Evolutionary conservation across 2,113 vertebrate genomes (phyloP).

Genomic region (Brachionichthys hirsutus): DNA sequence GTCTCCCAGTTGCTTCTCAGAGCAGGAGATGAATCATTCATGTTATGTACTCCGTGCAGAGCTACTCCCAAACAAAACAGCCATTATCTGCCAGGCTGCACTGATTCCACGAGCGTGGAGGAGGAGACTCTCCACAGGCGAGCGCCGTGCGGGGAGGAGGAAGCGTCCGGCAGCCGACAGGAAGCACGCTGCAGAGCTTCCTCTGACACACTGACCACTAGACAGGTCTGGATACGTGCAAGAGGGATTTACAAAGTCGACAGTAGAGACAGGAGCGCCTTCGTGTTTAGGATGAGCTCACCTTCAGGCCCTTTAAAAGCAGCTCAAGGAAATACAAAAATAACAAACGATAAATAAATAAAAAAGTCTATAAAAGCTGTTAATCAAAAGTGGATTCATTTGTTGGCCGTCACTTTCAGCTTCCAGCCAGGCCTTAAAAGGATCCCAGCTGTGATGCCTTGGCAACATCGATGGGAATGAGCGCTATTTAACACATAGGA

Average conservation of each 20-base stretch:
- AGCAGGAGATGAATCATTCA: constrained; percentile 69
- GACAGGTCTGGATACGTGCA: not conserved
- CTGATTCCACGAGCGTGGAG: constrained; percentile 37
- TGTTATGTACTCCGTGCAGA: constrained; percentile 60
- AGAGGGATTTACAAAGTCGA: constrained; percentile 24
- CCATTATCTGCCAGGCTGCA: constrained; percentile 66
- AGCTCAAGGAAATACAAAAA: too few relatives aligned
- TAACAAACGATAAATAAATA: too few relatives aligned
- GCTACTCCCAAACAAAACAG: constrained; percentile 68
- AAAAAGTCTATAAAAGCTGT: not conserved
- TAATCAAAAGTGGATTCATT: constrained; percentile 10
- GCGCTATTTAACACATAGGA: constrained; percentile 60
- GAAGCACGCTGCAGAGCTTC: not conserved
- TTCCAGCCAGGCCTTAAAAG: constrained; percentile 12
- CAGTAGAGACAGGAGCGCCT: constrained; percentile 46
- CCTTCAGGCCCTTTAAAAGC: constrained; percentile 1
- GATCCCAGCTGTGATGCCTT: constrained; percentile 1
- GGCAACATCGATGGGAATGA: constrained; percentile 42
- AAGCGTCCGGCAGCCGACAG: not conserved
- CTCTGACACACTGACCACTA: not conserved
- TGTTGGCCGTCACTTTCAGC: not conserved
- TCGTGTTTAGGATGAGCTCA: constrained; percentile 64
- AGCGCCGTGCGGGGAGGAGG: constrained; percentile 12
- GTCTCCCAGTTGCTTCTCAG: constrained; percentile 59
- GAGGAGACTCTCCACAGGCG: constrained; percentile 16